Base-by-base conservation (phyloP, 2,797 vertebrate genomes). In the Spondyliosoma cantharus region DNA sequence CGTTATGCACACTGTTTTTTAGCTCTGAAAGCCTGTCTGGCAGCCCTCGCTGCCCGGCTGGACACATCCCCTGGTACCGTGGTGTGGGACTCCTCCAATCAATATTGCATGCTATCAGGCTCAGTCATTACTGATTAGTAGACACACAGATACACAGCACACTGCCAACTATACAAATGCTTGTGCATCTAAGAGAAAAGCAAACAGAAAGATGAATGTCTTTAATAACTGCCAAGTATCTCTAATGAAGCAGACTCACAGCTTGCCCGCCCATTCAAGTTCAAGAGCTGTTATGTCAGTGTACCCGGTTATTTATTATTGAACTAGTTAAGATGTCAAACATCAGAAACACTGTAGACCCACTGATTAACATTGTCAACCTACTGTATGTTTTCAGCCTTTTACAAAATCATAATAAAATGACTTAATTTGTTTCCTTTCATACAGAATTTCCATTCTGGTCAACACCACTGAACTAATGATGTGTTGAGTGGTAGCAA, bases 81-180 rank as follows among this genome's bases (percentile, higher is more conserved):
- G 62, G 52, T 87, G 77, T 82, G 71, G 66, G 74, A 79, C 52
- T 81, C 13, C 57, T 65, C 49, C 25, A 3, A 90, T 91, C 89
- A 79, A 89, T 91, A 86, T 74, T 62, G 82, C 60, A 83, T 58
- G 79, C 63, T 77, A 82, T 89, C 82, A 74, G 74, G 60, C 69
- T 77, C 24, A 48, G 70, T 70, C 69, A 78, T 88, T 74, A 85
- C 70, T 68, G 80, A 89, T 88, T 80, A 87, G 66, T 32, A 67
- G 60, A 72, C 59, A 43, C 62, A 77, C 71, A 78, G 3, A 59
- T 48, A 57, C 17, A 78, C 68, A 67, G 13, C 2, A 49, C 24
- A 37, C 24, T 63, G 45, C 42, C 24, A 22, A 60, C 50, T 12
- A 15, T 43, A 45, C 43, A 74, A 45, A 78, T 62, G 20, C 25